Percentiles rank a stretch among this genome's conserved stretches.
These are phyloP conservation scores for Andrena hattorfiana DNA, from an alignment of 2,888 invertebrate genomes.

Conservation along the genomic window DNA sequence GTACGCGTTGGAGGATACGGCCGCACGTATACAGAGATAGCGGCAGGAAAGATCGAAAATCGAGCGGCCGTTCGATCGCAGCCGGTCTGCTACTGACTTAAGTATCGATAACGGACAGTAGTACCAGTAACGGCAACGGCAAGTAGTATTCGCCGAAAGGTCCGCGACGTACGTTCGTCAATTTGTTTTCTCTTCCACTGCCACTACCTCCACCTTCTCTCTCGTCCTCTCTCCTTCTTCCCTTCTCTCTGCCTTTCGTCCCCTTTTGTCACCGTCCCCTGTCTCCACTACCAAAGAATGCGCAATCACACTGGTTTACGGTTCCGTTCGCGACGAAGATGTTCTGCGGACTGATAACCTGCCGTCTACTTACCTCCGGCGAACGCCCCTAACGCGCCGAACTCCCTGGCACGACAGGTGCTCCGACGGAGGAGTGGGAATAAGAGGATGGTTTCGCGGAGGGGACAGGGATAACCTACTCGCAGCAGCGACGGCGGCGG, in stretches of 20 bases:
- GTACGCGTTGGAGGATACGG: not conserved
- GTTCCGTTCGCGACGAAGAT: slow-evolving; percentile 83
- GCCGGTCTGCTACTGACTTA: slow-evolving; percentile 9
- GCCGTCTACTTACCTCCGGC: slow-evolving; percentile 84
- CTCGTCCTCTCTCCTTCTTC: slow-evolving; percentile 15
- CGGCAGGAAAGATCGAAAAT: slow-evolving; percentile 13
- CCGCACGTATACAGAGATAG: not conserved
- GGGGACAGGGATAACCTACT: slow-evolving; percentile 72
- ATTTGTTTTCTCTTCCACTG: slow-evolving; percentile 58
- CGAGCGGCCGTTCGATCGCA: slow-evolving; percentile 50
- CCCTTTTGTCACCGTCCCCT: slow-evolving; percentile 35
- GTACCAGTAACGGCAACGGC: slow-evolving; percentile 28
- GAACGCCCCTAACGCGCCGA: slow-evolving; percentile 78
- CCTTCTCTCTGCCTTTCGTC: slow-evolving; percentile 20
- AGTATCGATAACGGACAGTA: slow-evolving; percentile 32
- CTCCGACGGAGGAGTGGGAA: slow-evolving; percentile 78
- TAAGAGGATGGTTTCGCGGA: slow-evolving; percentile 74
- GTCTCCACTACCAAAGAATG: slow-evolving; percentile 63
- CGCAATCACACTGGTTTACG: slow-evolving; percentile 67
- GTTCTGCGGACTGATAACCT: slow-evolving; percentile 84
- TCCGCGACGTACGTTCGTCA: slow-evolving; percentile 46
- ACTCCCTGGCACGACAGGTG: slow-evolving; percentile 81
- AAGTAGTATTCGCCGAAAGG: slow-evolving; percentile 51
- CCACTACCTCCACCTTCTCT: slow-evolving; percentile 40
- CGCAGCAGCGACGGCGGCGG: slow-evolving; percentile 55